Conservation (phyloP, 2,113 vertebrate species). For the Hiodon tergisus region DNA sequence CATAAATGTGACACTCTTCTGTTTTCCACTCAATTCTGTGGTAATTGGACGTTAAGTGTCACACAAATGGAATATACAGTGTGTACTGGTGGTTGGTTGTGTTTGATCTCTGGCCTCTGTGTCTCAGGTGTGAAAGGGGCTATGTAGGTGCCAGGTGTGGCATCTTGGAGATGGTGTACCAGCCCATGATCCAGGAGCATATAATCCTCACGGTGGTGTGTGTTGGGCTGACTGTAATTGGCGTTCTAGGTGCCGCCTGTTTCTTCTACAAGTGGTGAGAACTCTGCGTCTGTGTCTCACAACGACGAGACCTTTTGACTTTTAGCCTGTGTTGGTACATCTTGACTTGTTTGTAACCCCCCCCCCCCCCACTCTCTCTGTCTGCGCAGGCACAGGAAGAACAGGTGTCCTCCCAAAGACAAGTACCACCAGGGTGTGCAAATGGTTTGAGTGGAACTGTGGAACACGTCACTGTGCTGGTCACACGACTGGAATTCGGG, state of each 20-base stretch:
- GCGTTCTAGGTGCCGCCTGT: slow-evolving; percentile 7
- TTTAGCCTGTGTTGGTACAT: background rate
- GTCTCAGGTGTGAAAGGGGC: slow-evolving; percentile 49
- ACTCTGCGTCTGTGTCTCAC: background rate
- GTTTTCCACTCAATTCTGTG: too few relatives aligned
- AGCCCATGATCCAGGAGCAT: slow-evolving; percentile 39
- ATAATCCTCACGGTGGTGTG: slow-evolving; percentile 25
- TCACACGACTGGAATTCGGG: too few relatives aligned
- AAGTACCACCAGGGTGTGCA: slow-evolving; percentile 23
- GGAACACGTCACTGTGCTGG: too few relatives aligned
- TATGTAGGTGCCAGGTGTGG: slow-evolving; percentile 49
- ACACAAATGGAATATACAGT: too few relatives aligned
- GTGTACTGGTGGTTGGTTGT: background rate
- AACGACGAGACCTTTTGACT: background rate
- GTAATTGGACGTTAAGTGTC: too few relatives aligned
- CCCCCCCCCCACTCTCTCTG: background rate
- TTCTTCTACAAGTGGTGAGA: slow-evolving; percentile 22
- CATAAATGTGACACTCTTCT: too few relatives aligned
- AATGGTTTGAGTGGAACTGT: slow-evolving; percentile 5
- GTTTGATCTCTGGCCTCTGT: slow-evolving; percentile 14
- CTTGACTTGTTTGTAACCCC: background rate
- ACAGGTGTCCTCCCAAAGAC: slow-evolving; percentile 7
- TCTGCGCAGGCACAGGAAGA: slow-evolving; percentile 21
- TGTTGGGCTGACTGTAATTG: background rate
- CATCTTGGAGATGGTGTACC: slow-evolving; percentile 22